Evolutionary conservation across 2,888 invertebrate genomes (phyloP).

Genomic region (Microdon myrmicae): DNA sequence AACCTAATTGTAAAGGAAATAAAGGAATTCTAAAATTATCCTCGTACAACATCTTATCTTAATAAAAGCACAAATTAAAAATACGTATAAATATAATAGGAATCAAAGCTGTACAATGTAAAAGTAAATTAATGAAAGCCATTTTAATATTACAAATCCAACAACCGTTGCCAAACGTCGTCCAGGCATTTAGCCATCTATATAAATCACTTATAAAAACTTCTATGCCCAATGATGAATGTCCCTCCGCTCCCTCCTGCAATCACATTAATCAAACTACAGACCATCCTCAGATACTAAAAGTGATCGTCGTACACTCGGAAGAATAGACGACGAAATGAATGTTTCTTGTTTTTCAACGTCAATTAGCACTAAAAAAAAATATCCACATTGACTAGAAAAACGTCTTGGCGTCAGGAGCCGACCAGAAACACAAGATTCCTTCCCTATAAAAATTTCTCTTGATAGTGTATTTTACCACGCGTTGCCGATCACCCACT

Average conservation of each 20-base stretch:
- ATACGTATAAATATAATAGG: slow-evolving; percentile 4
- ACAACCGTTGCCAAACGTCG: slow-evolving; percentile 13
- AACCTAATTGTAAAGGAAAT: no score
- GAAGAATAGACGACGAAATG: slow-evolving; percentile 14
- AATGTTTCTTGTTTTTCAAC: slow-evolving; percentile 39
- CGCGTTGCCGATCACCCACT: not conserved
- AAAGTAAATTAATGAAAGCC: slow-evolving; percentile 1
- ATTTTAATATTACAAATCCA: slow-evolving; percentile 8
- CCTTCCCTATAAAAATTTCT: slow-evolving; percentile 13
- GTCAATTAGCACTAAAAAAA: slow-evolving; percentile 22
- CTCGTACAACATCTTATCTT: no score
- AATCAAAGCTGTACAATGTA: slow-evolving; percentile 11
- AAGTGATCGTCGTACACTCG: slow-evolving; percentile 19
- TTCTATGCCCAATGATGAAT: slow-evolving; percentile 35
- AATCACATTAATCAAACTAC: slow-evolving; percentile 41
- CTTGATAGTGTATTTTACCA: not conserved
- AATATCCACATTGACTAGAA: slow-evolving; percentile 1
- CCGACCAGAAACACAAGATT: not conserved
- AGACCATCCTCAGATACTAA: slow-evolving; percentile 11
- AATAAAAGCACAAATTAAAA: no score
- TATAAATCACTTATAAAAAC: slow-evolving; percentile 39
- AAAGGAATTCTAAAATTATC: no score
- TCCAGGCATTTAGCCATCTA: slow-evolving; percentile 32
- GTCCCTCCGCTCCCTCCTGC: no score
- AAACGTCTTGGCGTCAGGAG: slow-evolving; percentile 1